Conservation (phyloP, 2,888 invertebrate genomes). For the Dolichomitus sp. region DNA sequence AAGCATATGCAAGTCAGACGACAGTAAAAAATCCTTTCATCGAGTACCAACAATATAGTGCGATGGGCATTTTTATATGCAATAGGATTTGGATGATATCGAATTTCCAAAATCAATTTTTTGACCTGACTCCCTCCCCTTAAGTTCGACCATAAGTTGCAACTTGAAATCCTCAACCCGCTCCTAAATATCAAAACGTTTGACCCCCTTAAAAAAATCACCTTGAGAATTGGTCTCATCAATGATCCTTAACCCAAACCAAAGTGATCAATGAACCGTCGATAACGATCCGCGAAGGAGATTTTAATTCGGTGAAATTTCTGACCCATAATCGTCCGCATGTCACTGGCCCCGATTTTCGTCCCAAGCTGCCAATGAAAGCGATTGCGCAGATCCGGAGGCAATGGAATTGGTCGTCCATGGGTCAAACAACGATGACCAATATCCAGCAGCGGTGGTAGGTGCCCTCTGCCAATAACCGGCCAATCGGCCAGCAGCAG, state of each 20-base stretch:
- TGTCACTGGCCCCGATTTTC: constrained; percentile 78
- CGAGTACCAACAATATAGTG: no score
- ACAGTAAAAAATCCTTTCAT: no score
- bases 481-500: constrained; percentile 78
- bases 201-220: background rate
- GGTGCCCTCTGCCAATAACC: constrained; percentile 84
- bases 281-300: constrained; percentile 58
- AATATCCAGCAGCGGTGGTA: constrained; percentile 81
- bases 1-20: no score
- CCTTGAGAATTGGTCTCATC: background rate
- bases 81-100: no score
- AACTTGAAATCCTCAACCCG: no score
- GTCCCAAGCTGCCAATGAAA: constrained; percentile 80
- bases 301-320: constrained; percentile 59
- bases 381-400: constrained; percentile 77
- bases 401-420: constrained; percentile 83
- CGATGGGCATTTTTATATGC: no score
- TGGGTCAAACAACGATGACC: constrained; percentile 84
- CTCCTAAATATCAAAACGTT: background rate
- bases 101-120: no score
- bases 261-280: constrained; percentile 42
- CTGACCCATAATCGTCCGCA: constrained; percentile 7
- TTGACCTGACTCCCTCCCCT: no score
- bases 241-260: background rate
- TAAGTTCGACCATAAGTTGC: no score